A percentile compares a stretch with the other conserved stretches of the same genome.
Evolutionary conservation across 2,113 vertebrate species (phyloP).

Genomic region (Ameiurus melas): DNA sequence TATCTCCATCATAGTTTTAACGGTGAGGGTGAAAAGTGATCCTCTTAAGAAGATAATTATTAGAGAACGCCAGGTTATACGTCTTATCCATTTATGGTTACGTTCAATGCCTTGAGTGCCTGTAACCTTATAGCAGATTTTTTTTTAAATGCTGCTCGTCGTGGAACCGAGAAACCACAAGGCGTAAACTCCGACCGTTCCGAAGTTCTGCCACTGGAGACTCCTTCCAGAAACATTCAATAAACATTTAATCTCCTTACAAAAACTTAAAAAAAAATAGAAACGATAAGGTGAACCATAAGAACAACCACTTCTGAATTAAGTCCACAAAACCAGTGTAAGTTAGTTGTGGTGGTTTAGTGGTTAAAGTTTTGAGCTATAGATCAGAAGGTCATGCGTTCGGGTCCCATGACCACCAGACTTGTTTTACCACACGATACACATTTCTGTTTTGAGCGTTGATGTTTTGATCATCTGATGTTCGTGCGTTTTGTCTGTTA

Average conservation of each 20-base stretch:
- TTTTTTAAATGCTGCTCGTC: no score
- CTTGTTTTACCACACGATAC: not conserved
- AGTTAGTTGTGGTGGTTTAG: not conserved
- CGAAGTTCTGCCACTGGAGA: no score
- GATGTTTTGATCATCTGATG: not conserved
- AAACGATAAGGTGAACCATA: not conserved
- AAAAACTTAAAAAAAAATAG: no score
- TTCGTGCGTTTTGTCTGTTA: conserved; percentile 46
- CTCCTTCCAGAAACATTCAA: no score
- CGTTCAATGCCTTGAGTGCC: not conserved
- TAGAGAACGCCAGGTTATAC: not conserved
- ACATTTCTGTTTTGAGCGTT: not conserved
- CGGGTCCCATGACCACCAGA: not conserved
- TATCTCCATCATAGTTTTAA: no score
- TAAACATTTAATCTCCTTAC: no score
- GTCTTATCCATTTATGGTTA: not conserved
- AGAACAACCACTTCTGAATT: no score
- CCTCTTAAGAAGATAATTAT: no score
- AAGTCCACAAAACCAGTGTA: not conserved
- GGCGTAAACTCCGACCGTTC: no score
- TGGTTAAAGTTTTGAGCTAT: not conserved
- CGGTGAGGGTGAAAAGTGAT: no score
- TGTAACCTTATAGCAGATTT: not conserved
- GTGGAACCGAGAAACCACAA: no score
- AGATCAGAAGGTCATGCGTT: not conserved